phyloP scores from a whole-genome alignment of 2,113 vertebrate genomes.

The Triplophysa dalaica region DNA sequence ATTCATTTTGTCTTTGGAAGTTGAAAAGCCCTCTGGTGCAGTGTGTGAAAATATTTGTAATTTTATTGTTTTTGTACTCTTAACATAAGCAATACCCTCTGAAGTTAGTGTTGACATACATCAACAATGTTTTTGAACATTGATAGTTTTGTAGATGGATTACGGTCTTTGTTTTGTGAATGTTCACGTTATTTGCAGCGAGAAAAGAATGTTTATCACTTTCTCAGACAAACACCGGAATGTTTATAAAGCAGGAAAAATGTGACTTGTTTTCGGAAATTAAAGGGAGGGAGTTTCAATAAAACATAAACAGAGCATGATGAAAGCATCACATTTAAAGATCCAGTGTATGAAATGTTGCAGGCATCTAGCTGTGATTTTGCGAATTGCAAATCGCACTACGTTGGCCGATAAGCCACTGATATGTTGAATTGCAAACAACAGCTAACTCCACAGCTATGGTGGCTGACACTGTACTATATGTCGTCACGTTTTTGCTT shows the following conservation, averaged over 20 bases:
- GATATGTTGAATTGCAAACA: no score
- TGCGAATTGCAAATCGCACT: no score
- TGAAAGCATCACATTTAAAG: constrained; percentile 6
- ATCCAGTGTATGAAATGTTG: no score
- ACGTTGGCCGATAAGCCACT: no score
- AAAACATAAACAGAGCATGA: neutral
- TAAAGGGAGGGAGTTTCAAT: neutral
- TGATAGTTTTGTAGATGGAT: no score
- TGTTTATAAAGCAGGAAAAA: neutral
- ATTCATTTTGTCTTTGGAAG: neutral
- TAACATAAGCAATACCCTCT: neutral
- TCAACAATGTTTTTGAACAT: no score
- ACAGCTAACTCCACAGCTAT: no score
- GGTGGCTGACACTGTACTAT: no score
- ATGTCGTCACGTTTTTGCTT: no score
- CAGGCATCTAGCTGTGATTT: no score
- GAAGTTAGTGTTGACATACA: no score
- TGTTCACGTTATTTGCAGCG: neutral
- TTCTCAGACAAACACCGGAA: neutral
- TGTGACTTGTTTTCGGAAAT: neutral
- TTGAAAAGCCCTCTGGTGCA: constrained; percentile 7
- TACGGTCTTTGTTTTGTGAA: neutral
- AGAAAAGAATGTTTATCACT: neutral
- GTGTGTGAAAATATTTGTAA: neutral
- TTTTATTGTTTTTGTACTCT: neutral